phyloP scores from a whole-genome alignment of 2,888 invertebrate genomes.

The Brachyptera risi region DNA sequence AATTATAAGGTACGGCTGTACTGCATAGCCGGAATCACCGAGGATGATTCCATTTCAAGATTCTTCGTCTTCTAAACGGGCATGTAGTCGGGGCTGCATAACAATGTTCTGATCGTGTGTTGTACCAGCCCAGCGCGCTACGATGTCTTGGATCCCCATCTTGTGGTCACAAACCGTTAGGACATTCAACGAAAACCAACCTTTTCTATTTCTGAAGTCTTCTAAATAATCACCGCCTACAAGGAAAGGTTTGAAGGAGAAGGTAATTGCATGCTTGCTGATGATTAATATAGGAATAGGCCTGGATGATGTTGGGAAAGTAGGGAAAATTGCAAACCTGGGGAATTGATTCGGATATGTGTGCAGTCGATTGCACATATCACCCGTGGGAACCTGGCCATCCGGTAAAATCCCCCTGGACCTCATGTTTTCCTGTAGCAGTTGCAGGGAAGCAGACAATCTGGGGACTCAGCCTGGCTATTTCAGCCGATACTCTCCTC shows the following conservation, averaged over 20 bases:
- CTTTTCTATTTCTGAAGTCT: conserved; percentile 24
- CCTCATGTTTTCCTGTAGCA: too few species aligned
- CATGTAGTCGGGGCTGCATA: conserved; percentile 9
- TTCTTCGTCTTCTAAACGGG: conserved; percentile 17
- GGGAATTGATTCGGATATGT: conserved; percentile 9
- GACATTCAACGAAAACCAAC: conserved; percentile 27
- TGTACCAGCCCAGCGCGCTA: conserved; percentile 24
- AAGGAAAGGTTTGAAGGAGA: too few species aligned
- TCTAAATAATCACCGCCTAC: conserved; percentile 21
- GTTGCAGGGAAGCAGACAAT: too few species aligned
- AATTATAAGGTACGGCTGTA: neutral
- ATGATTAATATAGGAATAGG: too few species aligned
- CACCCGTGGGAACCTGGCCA: too few species aligned
- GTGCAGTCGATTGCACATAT: conserved; percentile 25
- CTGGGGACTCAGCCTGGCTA: too few species aligned
- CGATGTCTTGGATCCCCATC: conserved; percentile 17
- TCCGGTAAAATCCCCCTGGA: too few species aligned
- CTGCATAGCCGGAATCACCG: conserved; percentile 18
- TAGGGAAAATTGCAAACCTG: too few species aligned
- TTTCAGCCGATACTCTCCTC: too few species aligned
- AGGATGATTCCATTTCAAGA: conserved; percentile 27
- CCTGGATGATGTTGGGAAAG: too few species aligned
- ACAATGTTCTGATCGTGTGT: conserved; percentile 25
- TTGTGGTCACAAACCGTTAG: conserved; percentile 23
- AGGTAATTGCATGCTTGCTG: too few species aligned